Evolutionary conservation across 1,140 invertebrate species (phyloP), one percentile per base, ranked within the genome.

Genomic region (Drosophila erecta): DNA sequence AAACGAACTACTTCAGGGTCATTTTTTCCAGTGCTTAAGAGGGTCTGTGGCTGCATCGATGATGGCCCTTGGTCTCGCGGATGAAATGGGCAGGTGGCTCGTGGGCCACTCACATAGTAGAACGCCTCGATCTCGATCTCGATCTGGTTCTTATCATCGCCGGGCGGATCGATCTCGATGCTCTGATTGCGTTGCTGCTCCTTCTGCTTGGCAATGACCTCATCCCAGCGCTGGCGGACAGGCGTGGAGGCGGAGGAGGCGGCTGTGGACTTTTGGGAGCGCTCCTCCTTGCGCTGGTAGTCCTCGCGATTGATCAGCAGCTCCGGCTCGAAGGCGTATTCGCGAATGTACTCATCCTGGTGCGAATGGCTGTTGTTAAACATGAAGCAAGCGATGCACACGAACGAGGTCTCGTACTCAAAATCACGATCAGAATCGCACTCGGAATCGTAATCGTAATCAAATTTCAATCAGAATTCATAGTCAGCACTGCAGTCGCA

Each of bases 301-400:
- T 92, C 91, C 73, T 91, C 87, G 40, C 90, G 81, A 77, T 85
- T 91, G 60, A 92, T 90, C 67, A 92, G 69, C 70, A 92, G 70
- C 64, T 92, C 91, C 79, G 91, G 91, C 76, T 92, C 91, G 75
- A 92, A 92, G 43, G 90, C 75, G 66, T 91, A 92, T 80, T 92
- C 91, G 59, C 91, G 91, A 58, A 90, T 90, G 49, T 90, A 92
- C 83, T 92, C 91, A 87, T 92, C 91, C 60, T 89, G 78, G 75
- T 81, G 77, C 56, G 60, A 66, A 60, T 76, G 76, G 58, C 89
- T 87, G 75, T 78, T 87, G 76, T 73, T 91, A 69, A 85, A 91
- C 90, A 91, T 91, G 80, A 86, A 91, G 81, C 74, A 86, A 62
- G 75, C 50, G 74, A 78, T 77, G 67, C 69, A 67, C 64, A 66